phyloP scores from a whole-genome alignment of 1,140 invertebrate species.

The Bombus balteatus region DNA sequence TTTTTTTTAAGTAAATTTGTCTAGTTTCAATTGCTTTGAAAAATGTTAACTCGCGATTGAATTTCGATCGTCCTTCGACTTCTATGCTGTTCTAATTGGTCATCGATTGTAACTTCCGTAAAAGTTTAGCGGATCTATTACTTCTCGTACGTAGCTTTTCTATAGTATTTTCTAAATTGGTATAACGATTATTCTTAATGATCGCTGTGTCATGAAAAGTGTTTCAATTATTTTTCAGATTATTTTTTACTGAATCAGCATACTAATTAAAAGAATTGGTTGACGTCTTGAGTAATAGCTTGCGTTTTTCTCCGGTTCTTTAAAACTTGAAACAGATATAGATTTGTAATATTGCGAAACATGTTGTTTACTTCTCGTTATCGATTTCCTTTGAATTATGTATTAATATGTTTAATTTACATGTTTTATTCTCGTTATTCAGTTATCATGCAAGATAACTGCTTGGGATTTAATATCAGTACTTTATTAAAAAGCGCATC shows the following conservation, averaged over 20 bases:
- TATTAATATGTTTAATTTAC: slow-evolving; percentile 16
- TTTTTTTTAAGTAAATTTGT: background rate
- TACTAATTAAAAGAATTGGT: background rate
- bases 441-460: background rate
- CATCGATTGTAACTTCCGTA: background rate
- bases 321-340: background rate
- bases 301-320: background rate
- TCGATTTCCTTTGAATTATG: background rate
- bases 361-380: slow-evolving; percentile 2
- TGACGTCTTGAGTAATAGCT: background rate
- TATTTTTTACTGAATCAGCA: background rate
- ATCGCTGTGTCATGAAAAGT: background rate
- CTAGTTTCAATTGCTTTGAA: background rate
- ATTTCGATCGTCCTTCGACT: background rate
- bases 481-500: background rate
- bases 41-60: background rate
- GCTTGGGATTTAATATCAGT: background rate
- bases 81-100: background rate
- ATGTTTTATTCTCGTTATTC: slow-evolving; percentile 1
- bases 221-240: background rate
- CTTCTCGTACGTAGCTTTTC: background rate
- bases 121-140: no score
- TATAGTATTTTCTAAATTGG: background rate
- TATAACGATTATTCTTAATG: background rate
- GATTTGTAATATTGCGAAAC: background rate